phyloP scores from a whole-genome alignment of 2,888 invertebrate genomes.

The Alloplasta piceator region DNA sequence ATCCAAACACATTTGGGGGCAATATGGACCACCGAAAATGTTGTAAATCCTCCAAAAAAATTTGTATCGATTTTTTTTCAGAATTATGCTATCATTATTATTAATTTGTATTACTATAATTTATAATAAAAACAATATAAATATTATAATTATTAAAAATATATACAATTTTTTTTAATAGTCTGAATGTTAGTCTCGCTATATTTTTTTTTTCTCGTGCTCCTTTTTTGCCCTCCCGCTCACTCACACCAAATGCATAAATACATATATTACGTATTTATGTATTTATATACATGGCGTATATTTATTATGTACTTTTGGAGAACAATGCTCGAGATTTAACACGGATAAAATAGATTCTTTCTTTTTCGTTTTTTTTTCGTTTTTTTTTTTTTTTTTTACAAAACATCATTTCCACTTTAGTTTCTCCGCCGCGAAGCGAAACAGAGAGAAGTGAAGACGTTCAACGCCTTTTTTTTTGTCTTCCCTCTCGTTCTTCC shows the following conservation, averaged over 20 bases:
- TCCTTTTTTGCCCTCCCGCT: neutral
- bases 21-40: too few species aligned
- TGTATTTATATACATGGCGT: constrained; percentile 32
- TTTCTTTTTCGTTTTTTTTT: too few species aligned
- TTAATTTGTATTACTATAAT: too few species aligned
- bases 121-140: too few species aligned
- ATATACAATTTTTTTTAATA: too few species aligned
- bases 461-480: constrained; percentile 44
- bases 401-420: constrained; percentile 77
- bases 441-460: constrained; percentile 39
- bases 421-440: constrained; percentile 48
- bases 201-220: neutral
- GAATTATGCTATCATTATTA: too few species aligned
- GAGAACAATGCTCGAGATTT: constrained; percentile 82
- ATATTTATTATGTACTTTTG: constrained; percentile 32
- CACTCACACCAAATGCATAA: too few species aligned
- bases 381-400: constrained; percentile 69
- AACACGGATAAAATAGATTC: constrained; percentile 80
- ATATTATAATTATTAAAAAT: too few species aligned
- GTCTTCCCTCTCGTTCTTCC: constrained; percentile 5
- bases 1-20: too few species aligned
- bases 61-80: too few species aligned
- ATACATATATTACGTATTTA: constrained; percentile 16
- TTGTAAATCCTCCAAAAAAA: too few species aligned
- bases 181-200: too few species aligned